These are phyloP conservation scores for Lasius platythorax DNA, from an alignment of 2,888 invertebrate genomes.

Conservation along the genomic window DNA sequence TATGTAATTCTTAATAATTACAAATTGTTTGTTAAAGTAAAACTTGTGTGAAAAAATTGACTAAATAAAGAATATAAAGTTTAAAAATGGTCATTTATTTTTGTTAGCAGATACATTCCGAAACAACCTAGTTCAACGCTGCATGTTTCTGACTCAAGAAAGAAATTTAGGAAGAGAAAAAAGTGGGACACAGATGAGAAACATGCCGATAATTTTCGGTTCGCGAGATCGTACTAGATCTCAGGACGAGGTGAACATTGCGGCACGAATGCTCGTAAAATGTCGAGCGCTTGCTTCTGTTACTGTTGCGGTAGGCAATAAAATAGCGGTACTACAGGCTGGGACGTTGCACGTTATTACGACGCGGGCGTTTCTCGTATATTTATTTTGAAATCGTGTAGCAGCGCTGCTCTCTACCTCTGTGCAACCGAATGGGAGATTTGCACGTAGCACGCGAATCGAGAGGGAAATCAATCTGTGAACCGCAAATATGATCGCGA, in stretches of 20 bases:
- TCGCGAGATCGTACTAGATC: conserved; percentile 40
- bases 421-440: neutral
- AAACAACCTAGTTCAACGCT: neutral
- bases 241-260: conserved; percentile 46
- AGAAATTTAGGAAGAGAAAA: conserved; percentile 35
- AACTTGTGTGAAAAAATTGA: neutral
- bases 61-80: neutral
- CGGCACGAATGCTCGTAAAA: conserved; percentile 59
- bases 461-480: conserved; percentile 22
- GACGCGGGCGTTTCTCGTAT: conserved; percentile 23
- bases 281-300: conserved; percentile 57
- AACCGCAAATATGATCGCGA: conserved; percentile 31
- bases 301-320: conserved; percentile 58
- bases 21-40: neutral
- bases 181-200: conserved; percentile 46
- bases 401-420: neutral
- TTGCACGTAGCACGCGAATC: conserved; percentile 6
- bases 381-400: conserved; percentile 52
- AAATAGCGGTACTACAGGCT: conserved; percentile 49
- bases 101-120: neutral
- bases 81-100: neutral
- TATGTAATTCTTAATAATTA: neutral
- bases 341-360: conserved; percentile 67
- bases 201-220: conserved; percentile 70
- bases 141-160: neutral